Evolutionary conservation across 2,113 vertebrate species (phyloP).

Genomic region (Silurus meridionalis): DNA sequence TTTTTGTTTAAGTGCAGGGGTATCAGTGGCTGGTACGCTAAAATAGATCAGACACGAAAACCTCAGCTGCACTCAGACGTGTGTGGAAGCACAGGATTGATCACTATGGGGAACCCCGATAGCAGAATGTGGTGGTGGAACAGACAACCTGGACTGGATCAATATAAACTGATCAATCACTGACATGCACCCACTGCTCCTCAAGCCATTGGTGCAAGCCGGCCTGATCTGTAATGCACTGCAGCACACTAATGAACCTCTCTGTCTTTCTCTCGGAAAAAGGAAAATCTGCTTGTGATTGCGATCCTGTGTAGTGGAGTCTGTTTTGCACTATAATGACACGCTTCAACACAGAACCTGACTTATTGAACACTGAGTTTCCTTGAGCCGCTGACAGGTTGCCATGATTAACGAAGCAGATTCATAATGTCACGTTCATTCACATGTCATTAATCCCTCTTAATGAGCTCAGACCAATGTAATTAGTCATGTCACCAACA

Average conservation of each 20-base stretch:
- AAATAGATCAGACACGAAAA: constrained; percentile 85
- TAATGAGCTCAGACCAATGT: constrained; percentile 50
- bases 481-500: constrained; percentile 51
- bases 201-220: constrained; percentile 18
- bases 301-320: constrained; percentile 9
- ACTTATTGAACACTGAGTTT: constrained; percentile 17
- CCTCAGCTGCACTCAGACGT: constrained; percentile 66
- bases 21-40: constrained; percentile 73
- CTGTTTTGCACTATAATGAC: constrained; percentile 19
- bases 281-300: not conserved
- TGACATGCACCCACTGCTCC: constrained; percentile 26
- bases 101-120: constrained; percentile 22
- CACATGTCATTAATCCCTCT: constrained; percentile 51
- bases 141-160: constrained; percentile 37
- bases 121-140: constrained; percentile 20
- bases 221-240: constrained; percentile 45
- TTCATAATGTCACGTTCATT: constrained; percentile 51
- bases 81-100: constrained; percentile 39
- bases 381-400: constrained; percentile 13
- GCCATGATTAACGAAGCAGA: constrained; percentile 43
- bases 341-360: constrained; percentile 26
- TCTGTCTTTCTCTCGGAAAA: not conserved
- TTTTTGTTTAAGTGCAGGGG: constrained; percentile 69
- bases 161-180: constrained; percentile 42
- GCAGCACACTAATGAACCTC: constrained; percentile 43